phyloP scores from a whole-genome alignment of 1,140 invertebrate genomes.

The Lucilia sericata region DNA sequence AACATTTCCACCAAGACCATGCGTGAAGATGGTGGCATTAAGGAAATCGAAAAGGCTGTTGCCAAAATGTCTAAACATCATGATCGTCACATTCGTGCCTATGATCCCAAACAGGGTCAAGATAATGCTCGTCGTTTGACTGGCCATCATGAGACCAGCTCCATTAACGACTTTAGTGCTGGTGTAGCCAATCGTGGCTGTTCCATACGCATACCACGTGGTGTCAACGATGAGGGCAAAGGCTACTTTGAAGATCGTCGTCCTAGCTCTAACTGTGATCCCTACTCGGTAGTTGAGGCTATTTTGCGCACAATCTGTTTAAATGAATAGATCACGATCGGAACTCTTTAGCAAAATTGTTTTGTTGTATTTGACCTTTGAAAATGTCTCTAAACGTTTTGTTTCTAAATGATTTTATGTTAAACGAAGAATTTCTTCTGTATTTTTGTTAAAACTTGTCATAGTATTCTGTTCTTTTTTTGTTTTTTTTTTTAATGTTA shows the following conservation, averaged over 20 bases:
- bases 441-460: background rate
- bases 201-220: slow-evolving; percentile 82
- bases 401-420: slow-evolving; percentile 7
- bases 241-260: slow-evolving; percentile 92
- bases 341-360: background rate
- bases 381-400: background rate
- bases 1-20: slow-evolving; percentile 88
- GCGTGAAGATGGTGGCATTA: slow-evolving; percentile 78
- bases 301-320: slow-evolving; percentile 77
- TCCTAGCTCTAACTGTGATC: slow-evolving; percentile 89
- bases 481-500: background rate
- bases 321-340: slow-evolving; percentile 69
- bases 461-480: background rate
- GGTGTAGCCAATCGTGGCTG: slow-evolving; percentile 80
- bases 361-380: slow-evolving; percentile 22
- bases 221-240: slow-evolving; percentile 81
- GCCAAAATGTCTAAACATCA: slow-evolving; percentile 83
- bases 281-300: slow-evolving; percentile 78
- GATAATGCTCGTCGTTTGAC: slow-evolving; percentile 82
- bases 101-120: slow-evolving; percentile 82
- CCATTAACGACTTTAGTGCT: slow-evolving; percentile 82
- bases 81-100: slow-evolving; percentile 83
- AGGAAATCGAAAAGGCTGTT: slow-evolving; percentile 74
- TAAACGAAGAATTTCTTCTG: background rate
- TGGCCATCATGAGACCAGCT: slow-evolving; percentile 81